Evolutionary conservation across 2,888 invertebrate species (phyloP).

Genomic region (Hirudinaria manillensis): DNA sequence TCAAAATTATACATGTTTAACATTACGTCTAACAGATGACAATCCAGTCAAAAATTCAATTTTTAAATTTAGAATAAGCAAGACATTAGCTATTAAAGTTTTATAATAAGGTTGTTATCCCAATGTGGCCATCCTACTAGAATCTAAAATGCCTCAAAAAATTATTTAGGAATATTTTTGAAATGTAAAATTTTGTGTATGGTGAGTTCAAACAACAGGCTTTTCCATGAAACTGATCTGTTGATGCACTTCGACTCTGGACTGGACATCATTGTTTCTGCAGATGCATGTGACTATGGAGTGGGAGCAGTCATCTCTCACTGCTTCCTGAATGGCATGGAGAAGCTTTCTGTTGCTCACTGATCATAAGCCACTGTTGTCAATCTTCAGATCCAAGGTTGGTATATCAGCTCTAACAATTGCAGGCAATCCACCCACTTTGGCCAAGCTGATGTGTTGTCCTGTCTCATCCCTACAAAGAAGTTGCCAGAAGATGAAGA

Average conservation of each 20-base stretch:
- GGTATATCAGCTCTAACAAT: not conserved
- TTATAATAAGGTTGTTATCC: no score
- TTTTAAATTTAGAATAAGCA: no score
- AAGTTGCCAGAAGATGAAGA: not conserved
- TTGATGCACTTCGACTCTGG: constrained; percentile 14
- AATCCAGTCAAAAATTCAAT: no score
- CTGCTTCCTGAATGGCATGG: constrained; percentile 2
- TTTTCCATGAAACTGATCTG: no score
- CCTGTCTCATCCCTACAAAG: constrained; percentile 10
- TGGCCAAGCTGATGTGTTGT: constrained; percentile 15
- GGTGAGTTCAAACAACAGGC: no score
- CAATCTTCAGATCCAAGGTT: not conserved
- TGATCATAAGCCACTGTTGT: not conserved
- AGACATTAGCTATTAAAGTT: no score
- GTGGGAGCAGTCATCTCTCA: constrained; percentile 17
- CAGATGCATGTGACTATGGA: constrained; percentile 14
- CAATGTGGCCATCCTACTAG: no score
- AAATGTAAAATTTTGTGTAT: no score
- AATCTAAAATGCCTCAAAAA: no score
- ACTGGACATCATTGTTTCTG: constrained; percentile 10
- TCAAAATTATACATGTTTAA: no score
- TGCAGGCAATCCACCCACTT: constrained; percentile 1
- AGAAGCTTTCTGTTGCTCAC: not conserved
- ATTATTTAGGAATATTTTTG: no score
- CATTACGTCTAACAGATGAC: no score